Conservation (phyloP, 2,113 vertebrate species). For the Collichthys lucidus region DNA sequence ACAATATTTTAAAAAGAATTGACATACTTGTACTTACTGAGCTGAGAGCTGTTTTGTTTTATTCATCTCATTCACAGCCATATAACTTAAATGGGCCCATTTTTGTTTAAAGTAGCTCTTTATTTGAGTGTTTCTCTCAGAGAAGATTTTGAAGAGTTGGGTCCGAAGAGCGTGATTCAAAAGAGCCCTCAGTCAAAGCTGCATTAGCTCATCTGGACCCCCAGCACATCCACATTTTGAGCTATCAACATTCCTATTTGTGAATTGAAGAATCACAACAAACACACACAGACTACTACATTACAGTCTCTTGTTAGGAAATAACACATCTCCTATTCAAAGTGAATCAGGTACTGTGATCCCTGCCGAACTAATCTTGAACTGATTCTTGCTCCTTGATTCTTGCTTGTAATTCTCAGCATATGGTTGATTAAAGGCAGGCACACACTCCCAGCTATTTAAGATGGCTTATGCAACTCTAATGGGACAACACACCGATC, state of each 20-base stretch:
- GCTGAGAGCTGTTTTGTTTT: neutral
- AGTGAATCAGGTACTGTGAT: slow-evolving; percentile 43
- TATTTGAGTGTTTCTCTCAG: slow-evolving; percentile 20
- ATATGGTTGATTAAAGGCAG: slow-evolving; percentile 34
- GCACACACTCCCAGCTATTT: neutral
- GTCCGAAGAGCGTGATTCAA: slow-evolving; percentile 15
- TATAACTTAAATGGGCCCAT: neutral
- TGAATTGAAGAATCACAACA: neutral
- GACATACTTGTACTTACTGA: neutral
- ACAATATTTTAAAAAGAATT: neutral
- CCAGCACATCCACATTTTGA: neutral
- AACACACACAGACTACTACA: slow-evolving; percentile 40
- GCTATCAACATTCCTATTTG: slow-evolving; percentile 14
- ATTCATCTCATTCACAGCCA: neutral
- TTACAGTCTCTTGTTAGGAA: slow-evolving; percentile 18
- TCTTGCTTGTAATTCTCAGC: slow-evolving; percentile 38
- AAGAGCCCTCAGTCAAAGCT: slow-evolving; percentile 39
- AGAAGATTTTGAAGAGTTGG: slow-evolving; percentile 17
- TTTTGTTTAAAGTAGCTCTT: slow-evolving; percentile 19
- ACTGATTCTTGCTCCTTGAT: slow-evolving; percentile 2
- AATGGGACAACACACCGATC: neutral
- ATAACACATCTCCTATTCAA: slow-evolving; percentile 47
- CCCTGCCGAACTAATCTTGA: slow-evolving; percentile 24
- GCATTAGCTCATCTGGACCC: slow-evolving; percentile 30
- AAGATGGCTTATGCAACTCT: neutral